Conservation (phyloP, 2,888 invertebrate genomes). For the Phorcus lineatus region DNA sequence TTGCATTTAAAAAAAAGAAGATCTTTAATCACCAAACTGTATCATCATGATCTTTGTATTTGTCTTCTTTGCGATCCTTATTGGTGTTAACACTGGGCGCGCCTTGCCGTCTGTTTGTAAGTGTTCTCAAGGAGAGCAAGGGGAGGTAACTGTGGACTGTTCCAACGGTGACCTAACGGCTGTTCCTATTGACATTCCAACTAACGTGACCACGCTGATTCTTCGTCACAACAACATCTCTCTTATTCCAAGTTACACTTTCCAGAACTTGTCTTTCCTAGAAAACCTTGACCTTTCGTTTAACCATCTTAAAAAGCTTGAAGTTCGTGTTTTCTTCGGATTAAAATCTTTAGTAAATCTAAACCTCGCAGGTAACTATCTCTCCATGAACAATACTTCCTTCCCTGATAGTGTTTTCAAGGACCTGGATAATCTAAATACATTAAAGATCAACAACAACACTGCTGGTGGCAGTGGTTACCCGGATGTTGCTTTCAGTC, state of each 20-base stretch:
- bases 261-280: neutral
- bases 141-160: constrained; percentile 16
- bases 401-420: neutral
- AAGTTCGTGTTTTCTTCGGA: neutral
- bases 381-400: neutral
- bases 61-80: too few species aligned
- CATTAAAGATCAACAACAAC: constrained; percentile 12
- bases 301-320: neutral
- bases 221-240: neutral
- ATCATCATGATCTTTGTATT: too few species aligned
- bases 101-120: neutral
- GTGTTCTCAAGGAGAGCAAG: neutral
- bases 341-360: neutral
- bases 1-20: too few species aligned
- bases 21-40: too few species aligned
- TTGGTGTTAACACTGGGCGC: too few species aligned
- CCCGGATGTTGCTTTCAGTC: neutral
- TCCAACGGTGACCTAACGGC: neutral
- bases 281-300: constrained; percentile 5
- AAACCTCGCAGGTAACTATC: neutral
- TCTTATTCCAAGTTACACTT: neutral
- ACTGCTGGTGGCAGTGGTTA: neutral
- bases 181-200: neutral
- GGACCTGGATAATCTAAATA: neutral
- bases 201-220: neutral